Base-by-base conservation (phyloP, 1,140 invertebrate species). In the Dysdera silvatica region DNA sequence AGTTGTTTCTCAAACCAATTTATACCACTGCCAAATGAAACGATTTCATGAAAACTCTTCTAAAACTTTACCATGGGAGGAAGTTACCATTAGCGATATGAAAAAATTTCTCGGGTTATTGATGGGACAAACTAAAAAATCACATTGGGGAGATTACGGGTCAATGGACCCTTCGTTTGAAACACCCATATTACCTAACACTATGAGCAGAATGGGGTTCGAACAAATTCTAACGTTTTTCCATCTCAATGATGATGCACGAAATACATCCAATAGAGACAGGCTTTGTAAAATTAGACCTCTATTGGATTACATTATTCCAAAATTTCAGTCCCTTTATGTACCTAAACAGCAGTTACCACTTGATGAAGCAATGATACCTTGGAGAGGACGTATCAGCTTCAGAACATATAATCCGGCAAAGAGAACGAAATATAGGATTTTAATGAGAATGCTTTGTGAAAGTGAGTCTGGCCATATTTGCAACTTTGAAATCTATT, bases 11-110 rank as follows among this genome's bases (percentile, higher is more conserved):
- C 24, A 49, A n/a, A 49, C 47, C 47, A 49, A 49, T 49, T 49
- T 49, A 5, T 49, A 49, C 47, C 47, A 49, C n/a, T 49, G 24
- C 29, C 47, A 49, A 49, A 49, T 49, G 26, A 31, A 49, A 49
- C 24, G 14, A 8, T 49, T 49, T 6, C 47, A 49, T 49, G 29
- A 49, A 49, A 49, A n/a, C 24, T 4, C 41, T 45, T n/a, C n/a
- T 8, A 45, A 45, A 18, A 2, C n/a, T 1, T 12, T 45, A 45
- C 41, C 3, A 45, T 45, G 41, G 41, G 24, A n/a, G n/a, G 4
- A 45, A 14, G 41, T 45, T 45, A 45, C 41, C 18, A 45, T 23
- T 45, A 4, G 3, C 3, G 41, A 45, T 20, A 45, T 45, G 8
- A 45, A 45, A 2, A 45, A 45, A 3, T 45, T 45, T 45, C n/a